Evolutionary conservation across 2,113 vertebrate genomes (phyloP).

Genomic region (Microtus richardsoni): DNA sequence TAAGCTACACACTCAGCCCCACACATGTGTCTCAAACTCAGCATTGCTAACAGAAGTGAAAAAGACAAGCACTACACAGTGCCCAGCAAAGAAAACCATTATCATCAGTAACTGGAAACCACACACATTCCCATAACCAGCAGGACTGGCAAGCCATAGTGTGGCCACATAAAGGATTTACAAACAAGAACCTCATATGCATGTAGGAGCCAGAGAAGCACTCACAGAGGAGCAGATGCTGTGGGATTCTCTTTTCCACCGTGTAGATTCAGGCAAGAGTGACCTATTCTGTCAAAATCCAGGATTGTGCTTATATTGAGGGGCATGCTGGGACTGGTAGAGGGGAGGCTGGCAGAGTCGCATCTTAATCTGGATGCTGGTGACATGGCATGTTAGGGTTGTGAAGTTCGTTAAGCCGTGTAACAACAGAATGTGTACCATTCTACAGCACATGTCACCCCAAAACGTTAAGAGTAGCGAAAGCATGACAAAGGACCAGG

Average conservation of each 20-base stretch:
- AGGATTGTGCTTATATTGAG: rapidly evolving
- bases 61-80: background rate
- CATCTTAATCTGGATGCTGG: background rate
- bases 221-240: background rate
- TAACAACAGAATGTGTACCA: background rate
- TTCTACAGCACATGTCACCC: background rate
- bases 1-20: background rate
- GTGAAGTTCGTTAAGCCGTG: background rate
- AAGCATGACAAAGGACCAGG: background rate
- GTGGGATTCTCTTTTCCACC: background rate
- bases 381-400: background rate
- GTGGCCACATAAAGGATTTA: background rate
- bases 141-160: background rate
- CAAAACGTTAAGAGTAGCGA: background rate
- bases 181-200: background rate
- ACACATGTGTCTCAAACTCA: background rate
- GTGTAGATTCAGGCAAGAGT: background rate
- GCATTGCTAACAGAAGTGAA: background rate
- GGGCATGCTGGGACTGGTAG: background rate
- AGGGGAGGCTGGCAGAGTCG: background rate
- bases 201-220: background rate
- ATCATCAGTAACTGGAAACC: background rate
- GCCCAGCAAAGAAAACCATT: background rate
- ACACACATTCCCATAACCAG: background rate
- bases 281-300: rapidly evolving